Conservation (phyloP, 2,113 vertebrate species). For the Chionis minor region DNA sequence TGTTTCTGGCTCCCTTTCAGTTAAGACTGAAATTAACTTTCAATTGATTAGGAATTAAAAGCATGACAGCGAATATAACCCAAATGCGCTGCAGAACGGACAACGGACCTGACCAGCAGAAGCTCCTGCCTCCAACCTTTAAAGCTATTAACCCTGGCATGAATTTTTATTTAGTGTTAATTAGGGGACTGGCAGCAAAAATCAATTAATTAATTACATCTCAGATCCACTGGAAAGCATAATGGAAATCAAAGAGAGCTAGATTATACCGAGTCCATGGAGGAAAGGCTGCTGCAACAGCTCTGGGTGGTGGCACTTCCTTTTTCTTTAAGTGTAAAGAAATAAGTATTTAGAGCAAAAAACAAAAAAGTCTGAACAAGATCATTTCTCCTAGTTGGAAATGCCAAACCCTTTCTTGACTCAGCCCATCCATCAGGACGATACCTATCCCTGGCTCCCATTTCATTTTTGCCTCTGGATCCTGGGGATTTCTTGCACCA, state of each 20-base stretch:
- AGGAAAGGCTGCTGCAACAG: not conserved
- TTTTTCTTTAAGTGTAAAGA: not conserved
- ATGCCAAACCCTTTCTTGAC: not conserved
- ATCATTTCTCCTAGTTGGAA: not conserved
- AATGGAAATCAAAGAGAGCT: slow-evolving; percentile 48
- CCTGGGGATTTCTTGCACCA: not conserved
- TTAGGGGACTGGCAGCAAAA: slow-evolving; percentile 53
- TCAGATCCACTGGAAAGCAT: slow-evolving; percentile 42
- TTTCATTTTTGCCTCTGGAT: not conserved
- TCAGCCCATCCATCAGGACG: not conserved
- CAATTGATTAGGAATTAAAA: slow-evolving; percentile 56
- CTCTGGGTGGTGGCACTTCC: not conserved
- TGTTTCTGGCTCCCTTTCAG: not conserved
- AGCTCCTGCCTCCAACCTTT: slow-evolving; percentile 53
- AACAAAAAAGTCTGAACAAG: not conserved
- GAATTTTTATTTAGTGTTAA: slow-evolving; percentile 68
- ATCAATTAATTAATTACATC: slow-evolving; percentile 70
- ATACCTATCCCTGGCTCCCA: not conserved
- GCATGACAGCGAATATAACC: slow-evolving; percentile 39
- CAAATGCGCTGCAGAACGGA: not conserved
- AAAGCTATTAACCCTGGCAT: slow-evolving; percentile 60
- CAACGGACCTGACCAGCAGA: not conserved
- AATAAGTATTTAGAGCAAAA: not conserved
- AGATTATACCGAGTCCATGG: not conserved
- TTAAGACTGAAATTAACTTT: slow-evolving; percentile 56